Base-by-base conservation (phyloP, 2,888 invertebrate species). In the Clunio marinus region DNA sequence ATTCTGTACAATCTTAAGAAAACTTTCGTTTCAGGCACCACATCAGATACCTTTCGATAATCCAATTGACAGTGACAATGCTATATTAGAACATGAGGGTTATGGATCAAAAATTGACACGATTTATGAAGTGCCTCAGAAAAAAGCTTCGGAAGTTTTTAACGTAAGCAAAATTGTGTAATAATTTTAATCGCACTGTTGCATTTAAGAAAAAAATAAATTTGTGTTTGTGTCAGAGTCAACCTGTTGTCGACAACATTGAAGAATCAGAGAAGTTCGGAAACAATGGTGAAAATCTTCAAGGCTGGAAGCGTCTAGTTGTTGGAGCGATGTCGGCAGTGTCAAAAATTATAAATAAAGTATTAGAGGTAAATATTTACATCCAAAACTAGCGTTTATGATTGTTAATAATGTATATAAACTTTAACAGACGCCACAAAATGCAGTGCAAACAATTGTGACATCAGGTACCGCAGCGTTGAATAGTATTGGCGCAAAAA, bases 181-280 rank as follows among this genome's bases (percentile, higher is more conserved):
- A 65, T 25, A 55, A 15, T 58, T 51, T 65, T 51, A 25, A 35
- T 32, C 35, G 32, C 13, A 28, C 20, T 27, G 41, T 27, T 32
- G 13, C 13, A n/a, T n/a, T n/a, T n/a, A n/a, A n/a, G 55, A 35
- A 66, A 68, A 25, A 58, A 59, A 10, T 66, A 15, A 5, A 8
- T 15, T 58, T 5, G 13, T 5, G 8, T 46, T 13, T 46, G 4
- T 46, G 8, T 46, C n/a, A 46, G 4, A 88, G 88, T 0, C 82
- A 83, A 71, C 89, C 91, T 0, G 80, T 91, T 70, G 83, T 91
- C 24, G 91, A 91, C 73, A 84, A 83, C n/a, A 87, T 89, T 72
- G 80, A 78, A 51, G 90, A 91, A 75, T 82, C 87, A 63, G 89
- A 91, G 63, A 91, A 90, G 74, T 91, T 88, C 75, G 91, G 91